phyloP scores from a whole-genome alignment of 2,113 vertebrate genomes.

The Strix aluco region DNA sequence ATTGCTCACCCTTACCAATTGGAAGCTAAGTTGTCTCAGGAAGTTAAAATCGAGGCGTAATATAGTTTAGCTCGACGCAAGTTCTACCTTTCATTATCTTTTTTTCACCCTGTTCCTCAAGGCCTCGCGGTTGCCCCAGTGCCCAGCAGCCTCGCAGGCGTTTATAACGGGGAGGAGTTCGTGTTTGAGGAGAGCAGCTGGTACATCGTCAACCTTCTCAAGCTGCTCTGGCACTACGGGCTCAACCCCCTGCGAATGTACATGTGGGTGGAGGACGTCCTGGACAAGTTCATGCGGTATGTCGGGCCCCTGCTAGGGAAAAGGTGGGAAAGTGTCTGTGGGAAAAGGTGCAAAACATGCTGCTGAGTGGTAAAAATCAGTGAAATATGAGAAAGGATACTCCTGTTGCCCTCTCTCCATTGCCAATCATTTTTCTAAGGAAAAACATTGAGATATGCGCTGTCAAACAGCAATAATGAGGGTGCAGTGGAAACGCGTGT shows the following conservation, averaged over 20 bases:
- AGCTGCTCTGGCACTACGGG: conserved; percentile 88
- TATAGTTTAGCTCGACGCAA: not conserved
- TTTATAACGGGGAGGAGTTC: conserved; percentile 89
- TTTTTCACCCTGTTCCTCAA: conserved; percentile 10
- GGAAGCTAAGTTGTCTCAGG: accelerated
- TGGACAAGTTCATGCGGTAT: conserved; percentile 97
- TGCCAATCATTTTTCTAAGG: not conserved
- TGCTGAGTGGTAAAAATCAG: not conserved
- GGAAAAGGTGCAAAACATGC: not conserved
- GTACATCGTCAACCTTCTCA: conserved; percentile 86
- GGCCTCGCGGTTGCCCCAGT: conserved; percentile 71
- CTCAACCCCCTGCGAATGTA: conserved; percentile 87
- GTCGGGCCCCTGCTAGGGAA: not conserved
- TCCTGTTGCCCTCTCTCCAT: not conserved
- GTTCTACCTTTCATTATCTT: not conserved
- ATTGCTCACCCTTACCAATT: not conserved
- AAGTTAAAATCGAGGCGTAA: not conserved
- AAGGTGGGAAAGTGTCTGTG: accelerated
- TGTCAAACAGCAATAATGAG: not conserved
- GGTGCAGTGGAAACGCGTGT: not conserved
- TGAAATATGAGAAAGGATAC: not conserved
- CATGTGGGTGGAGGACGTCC: conserved; percentile 91
- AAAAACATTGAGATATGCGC: accelerated
- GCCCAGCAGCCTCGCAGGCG: conserved; percentile 69
- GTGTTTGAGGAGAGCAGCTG: conserved; percentile 92